A percentile compares a stretch with the other conserved stretches of the same genome.
These are phyloP conservation scores for Brachyrhaphis roseni DNA, from an alignment of 2,797 vertebrate species.

Conservation along the genomic window DNA sequence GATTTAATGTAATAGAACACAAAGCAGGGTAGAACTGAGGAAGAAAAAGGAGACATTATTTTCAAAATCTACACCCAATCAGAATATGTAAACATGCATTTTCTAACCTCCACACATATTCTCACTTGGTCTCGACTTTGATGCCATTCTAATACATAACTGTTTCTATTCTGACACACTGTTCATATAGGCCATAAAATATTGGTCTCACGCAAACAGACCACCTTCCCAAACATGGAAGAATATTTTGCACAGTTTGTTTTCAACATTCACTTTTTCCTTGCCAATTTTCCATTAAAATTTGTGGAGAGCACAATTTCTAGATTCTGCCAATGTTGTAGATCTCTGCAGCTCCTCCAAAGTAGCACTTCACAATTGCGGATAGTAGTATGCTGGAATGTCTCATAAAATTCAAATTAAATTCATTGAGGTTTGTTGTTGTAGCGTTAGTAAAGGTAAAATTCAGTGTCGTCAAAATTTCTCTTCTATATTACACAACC, in stretches of 20 bases:
- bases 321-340: not conserved
- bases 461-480: not conserved
- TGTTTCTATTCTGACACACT: not conserved
- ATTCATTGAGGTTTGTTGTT: not conserved
- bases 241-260: not conserved
- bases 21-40: not conserved
- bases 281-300: not conserved
- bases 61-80: not conserved
- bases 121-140: not conserved
- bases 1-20: not conserved
- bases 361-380: not conserved
- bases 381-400: not conserved
- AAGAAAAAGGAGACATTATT: not conserved
- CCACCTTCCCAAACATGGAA: not conserved
- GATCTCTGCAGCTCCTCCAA: not conserved
- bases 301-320: not conserved
- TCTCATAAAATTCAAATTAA: not conserved
- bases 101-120: not conserved
- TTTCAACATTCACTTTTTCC: not conserved
- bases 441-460: not conserved
- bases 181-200: not conserved
- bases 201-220: not conserved
- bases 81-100: not conserved
- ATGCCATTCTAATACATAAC: not conserved
- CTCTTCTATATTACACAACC: not conserved